Evolutionary conservation across 2,113 vertebrate genomes (phyloP).

Genomic region (Tachuris rubrigastra): DNA sequence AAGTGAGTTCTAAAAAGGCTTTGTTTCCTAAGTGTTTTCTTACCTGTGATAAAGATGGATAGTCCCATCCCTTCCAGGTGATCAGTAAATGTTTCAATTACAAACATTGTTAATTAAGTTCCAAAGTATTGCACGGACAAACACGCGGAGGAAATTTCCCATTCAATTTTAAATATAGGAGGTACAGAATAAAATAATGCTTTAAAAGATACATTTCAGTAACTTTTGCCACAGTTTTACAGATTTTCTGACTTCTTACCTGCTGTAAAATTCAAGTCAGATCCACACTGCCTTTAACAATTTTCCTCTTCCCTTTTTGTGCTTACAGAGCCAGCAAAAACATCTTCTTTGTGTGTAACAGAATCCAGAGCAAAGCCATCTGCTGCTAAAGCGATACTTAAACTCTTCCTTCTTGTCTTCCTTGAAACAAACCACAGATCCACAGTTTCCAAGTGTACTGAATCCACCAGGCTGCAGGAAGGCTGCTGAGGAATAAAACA

Average conservation of each 20-base stretch:
- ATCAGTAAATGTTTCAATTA: not conserved
- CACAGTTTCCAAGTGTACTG: not conserved
- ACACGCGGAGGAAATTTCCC: not conserved
- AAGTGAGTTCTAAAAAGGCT: not conserved
- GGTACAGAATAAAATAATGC: not conserved
- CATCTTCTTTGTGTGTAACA: conserved; percentile 1
- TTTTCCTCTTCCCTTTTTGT: conserved; percentile 24
- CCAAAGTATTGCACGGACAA: not conserved
- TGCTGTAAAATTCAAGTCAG: conserved; percentile 50
- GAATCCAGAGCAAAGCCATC: conserved; percentile 1
- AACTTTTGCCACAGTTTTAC: not conserved
- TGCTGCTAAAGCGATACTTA: not conserved
- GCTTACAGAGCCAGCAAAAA: conserved; percentile 13
- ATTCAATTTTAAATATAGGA: not conserved
- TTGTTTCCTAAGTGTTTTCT: not conserved
- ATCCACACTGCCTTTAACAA: not conserved
- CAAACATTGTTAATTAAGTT: not conserved
- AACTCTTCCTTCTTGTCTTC: conserved; percentile 34
- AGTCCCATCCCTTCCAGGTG: not conserved
- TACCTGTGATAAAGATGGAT: not conserved
- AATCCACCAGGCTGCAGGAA: not conserved
- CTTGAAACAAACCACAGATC: not conserved
- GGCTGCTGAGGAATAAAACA: conserved; percentile 25
- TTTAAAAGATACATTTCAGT: conserved; percentile 16
- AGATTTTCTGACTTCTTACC: conserved; percentile 63